These are phyloP conservation scores for Emydocephalus ijimae DNA, from an alignment of 2,113 vertebrate species.

Conservation along the genomic window DNA sequence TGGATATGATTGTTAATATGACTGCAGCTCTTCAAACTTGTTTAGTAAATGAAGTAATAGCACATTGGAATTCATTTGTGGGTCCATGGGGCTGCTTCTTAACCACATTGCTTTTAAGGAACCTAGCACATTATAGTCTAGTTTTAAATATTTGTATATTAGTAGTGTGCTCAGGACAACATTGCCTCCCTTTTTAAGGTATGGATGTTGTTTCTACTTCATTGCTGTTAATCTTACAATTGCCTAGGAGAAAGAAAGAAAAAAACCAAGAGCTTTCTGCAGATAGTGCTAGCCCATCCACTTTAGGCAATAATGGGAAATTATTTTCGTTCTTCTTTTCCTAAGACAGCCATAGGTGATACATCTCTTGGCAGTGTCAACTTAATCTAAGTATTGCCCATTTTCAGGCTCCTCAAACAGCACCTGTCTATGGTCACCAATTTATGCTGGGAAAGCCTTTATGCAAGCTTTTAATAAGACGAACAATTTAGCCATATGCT, in stretches of 20 bases:
- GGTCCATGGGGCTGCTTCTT: background rate
- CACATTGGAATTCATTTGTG: background rate
- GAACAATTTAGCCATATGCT: slow-evolving; percentile 78
- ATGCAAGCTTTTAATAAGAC: slow-evolving; percentile 82
- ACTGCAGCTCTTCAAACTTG: background rate
- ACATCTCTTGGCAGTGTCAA: slow-evolving; percentile 73
- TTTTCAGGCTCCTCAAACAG: slow-evolving; percentile 75
- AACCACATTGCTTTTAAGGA: background rate
- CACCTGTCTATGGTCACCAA: slow-evolving; percentile 75
- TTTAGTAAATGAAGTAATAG: background rate
- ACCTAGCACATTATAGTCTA: background rate
- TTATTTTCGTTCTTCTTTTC: slow-evolving; percentile 71
- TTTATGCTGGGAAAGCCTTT: slow-evolving; percentile 81
- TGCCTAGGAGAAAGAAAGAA: slow-evolving; percentile 28
- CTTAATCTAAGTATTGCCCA: slow-evolving; percentile 76
- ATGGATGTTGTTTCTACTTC: background rate
- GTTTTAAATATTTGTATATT: background rate
- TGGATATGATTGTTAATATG: background rate
- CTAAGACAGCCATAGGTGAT: slow-evolving; percentile 69
- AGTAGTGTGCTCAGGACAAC: background rate
- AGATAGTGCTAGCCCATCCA: slow-evolving; percentile 64
- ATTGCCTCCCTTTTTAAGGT: background rate
- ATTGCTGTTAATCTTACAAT: slow-evolving; percentile 14
- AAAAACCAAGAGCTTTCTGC: slow-evolving; percentile 48
- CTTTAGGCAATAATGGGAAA: slow-evolving; percentile 70